Base-by-base conservation (phyloP, 1,140 invertebrate species). In the Drosophila ercepeae region DNA sequence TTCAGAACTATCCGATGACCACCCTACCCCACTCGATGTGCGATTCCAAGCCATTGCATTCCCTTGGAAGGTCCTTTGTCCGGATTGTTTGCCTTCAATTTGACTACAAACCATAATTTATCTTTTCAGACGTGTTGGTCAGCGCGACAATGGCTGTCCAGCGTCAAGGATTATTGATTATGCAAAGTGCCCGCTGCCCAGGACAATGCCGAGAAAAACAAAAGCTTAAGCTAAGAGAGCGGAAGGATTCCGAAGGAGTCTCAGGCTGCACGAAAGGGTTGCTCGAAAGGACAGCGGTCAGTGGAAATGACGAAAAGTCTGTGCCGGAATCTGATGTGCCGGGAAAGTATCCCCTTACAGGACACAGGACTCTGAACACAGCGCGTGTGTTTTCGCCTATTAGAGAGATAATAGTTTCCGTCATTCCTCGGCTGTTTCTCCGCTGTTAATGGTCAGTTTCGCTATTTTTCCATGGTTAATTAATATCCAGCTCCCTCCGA, bases 41-140 rank as follows among this genome's bases (percentile, higher is more conserved):
- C 36, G 36, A 34, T 46, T 71, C 67, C 67, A 48, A 16, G 54
- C 68, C 50, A 68, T 70, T 71, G 68, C 68, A 71, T 59, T 71
- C 34, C 64, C 32, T 49, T 13, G 19, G 19, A 29, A 13, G 23
- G 19, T 32, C 51, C 54, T 70, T 78, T 83, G 77, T 78, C 78
- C 23, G n/a, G 89, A 84, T 90, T 90, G 81, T 86, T 90, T 90
- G 89, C 65, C 83, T 90, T 82, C 81, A 89, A 90, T 90, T 90
- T 90, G 89, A 90, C 89, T 90, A 90, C 81, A 90, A 90, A 90
- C 89, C 89, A 90, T 90, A 90, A 90, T 90, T 90, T 90, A 90
- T 90, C 75, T 88, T 90, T 90, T 90, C 78, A 77, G 77, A 86
- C 74, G 76, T 90, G 83, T 81, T 73, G 78, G 83, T 90, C 89